Percentiles rank a stretch among this genome's conserved stretches.
phyloP scores from a whole-genome alignment of 1,140 invertebrate species.

The Halyomorpha halys region DNA sequence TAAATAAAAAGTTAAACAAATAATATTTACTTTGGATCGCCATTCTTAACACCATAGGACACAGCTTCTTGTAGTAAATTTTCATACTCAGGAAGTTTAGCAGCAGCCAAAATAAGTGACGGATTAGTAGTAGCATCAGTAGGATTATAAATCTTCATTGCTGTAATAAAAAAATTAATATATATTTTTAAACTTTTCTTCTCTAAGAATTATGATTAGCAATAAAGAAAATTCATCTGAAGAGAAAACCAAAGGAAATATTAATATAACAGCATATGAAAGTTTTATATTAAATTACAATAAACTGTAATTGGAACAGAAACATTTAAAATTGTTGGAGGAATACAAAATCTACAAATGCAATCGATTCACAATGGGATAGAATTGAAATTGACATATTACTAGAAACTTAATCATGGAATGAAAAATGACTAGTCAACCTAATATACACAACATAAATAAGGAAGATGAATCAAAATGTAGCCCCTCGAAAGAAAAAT shows the following conservation, averaged over 20 bases:
- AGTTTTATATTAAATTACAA: background rate
- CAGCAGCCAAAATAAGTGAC: constrained; percentile 87
- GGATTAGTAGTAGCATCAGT: constrained; percentile 99
- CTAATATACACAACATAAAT: no score
- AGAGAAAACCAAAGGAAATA: background rate
- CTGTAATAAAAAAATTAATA: constrained; percentile 42
- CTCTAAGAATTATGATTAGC: background rate
- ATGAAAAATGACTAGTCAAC: no score
- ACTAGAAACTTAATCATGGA: no score
- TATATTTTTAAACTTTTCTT: background rate
- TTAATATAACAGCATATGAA: background rate
- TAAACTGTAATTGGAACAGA: no score
- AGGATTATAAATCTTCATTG: constrained; percentile 92
- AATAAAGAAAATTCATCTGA: background rate
- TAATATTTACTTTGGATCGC: constrained; percentile 41
- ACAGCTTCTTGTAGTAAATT: constrained; percentile 81
- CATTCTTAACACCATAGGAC: constrained; percentile 65
- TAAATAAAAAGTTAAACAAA: constrained; percentile 26
- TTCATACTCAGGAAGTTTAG: constrained; percentile 83
- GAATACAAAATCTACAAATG: no score
- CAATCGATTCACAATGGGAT: no score
- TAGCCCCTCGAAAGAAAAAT: no score
- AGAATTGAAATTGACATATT: no score
- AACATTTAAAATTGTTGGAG: no score
- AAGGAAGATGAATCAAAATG: no score